Base-by-base conservation (phyloP, 1,140 invertebrate species). In the Metaphire vulgaris region DNA sequence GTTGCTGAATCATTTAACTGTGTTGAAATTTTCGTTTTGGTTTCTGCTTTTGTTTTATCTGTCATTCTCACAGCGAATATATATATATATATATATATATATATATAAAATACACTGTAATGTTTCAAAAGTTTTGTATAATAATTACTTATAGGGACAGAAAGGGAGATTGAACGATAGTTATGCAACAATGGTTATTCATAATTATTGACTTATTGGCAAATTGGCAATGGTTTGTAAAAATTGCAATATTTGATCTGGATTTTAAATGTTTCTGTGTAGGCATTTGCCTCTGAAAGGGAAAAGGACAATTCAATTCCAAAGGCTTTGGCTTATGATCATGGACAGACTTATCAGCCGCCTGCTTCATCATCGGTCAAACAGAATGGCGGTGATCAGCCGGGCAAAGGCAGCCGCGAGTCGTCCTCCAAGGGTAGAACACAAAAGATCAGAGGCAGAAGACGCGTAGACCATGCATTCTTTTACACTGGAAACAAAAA, bases 351-450 rank as follows among this genome's bases (percentile, higher is more conserved):
- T 21, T 56, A 56, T 56, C 6, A 56, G 41, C 41, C 41, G 21
- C 41, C 21, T 6, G 21, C n/a, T n/a, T n/a, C 41, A 56, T 21
- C 21, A 56, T 21, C 41, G 41, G 41, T 21, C 41, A 56, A 56
- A 56, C 41, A 56, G 41, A 21, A 56, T 56, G 41, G 6, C 21
- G 41, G 21, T 56, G 41, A 56, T 12, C 6, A 69, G 26, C 6
- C 67, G 69, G 30, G 68, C 68, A 26, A 33, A 74, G 16, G 81
- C 83, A 69, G 82, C 82, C n/a, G n/a, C n/a, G n/a, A n/a, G n/a
- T n/a, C n/a, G n/a, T n/a, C n/a, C n/a, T n/a, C n/a, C 32, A 81
- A 81, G 73, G 82, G 84, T 80, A 83, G 83, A 16, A 81, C 85
- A 81, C 80, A 80, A 33, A 78, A 79, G 71, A 81, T 84, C 16